Conservation (phyloP, 2,888 invertebrate species). For the Miltochrista miniata region DNA sequence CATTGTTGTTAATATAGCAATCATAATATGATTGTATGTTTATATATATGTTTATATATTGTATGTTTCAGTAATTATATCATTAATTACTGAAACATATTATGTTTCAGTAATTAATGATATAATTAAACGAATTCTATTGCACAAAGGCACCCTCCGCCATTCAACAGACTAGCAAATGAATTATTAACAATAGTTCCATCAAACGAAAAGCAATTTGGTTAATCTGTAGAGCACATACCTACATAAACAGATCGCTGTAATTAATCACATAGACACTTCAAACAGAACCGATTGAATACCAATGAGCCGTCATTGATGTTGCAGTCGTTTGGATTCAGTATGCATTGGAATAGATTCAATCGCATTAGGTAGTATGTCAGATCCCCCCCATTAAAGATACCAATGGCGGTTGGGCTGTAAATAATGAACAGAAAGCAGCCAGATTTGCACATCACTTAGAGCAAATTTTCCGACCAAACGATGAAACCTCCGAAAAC, state of each 20-base stretch:
- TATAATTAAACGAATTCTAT: background rate
- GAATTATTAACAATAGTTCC: constrained; percentile 9
- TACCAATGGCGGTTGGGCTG: too few species aligned
- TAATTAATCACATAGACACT: constrained; percentile 27
- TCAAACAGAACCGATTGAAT: constrained; percentile 18
- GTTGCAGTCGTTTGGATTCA: background rate
- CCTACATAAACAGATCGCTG: constrained; percentile 16
- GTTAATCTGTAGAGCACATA: constrained; percentile 16
- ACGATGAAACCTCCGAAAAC: too few species aligned
- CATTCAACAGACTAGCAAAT: constrained; percentile 1
- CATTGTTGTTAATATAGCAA: too few species aligned
- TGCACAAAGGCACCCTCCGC: background rate
- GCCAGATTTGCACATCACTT: too few species aligned
- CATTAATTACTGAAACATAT: too few species aligned
- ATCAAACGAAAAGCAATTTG: constrained; percentile 15
- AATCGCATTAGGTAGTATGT: background rate
- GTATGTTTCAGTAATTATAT: too few species aligned
- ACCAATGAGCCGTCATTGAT: constrained; percentile 8
- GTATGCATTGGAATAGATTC: background rate
- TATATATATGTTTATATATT: too few species aligned
- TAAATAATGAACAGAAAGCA: too few species aligned
- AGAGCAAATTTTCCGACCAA: too few species aligned
- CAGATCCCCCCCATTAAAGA: too few species aligned
- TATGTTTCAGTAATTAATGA: too few species aligned
- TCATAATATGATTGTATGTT: too few species aligned